phyloP scores from a whole-genome alignment of 2,113 vertebrate genomes.

The Hemiscyllium ocellatum region DNA sequence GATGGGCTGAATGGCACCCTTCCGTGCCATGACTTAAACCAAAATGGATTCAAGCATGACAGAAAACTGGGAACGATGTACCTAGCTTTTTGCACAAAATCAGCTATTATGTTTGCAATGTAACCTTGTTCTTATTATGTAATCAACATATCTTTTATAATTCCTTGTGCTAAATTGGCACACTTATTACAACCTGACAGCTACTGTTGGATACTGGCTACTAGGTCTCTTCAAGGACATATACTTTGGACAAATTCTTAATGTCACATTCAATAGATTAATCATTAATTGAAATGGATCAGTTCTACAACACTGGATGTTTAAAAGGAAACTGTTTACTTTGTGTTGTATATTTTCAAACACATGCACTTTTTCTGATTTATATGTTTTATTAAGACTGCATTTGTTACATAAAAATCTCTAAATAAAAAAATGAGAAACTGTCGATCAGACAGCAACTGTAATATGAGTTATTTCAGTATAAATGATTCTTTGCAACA shows the following conservation, averaged over 20 bases:
- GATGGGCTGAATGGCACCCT: background rate
- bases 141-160: background rate
- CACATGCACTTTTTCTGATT: constrained; percentile 71
- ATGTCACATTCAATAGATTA: constrained; percentile 8
- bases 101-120: constrained; percentile 12
- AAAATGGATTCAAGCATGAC: background rate
- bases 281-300: background rate
- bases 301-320: constrained; percentile 28
- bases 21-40: background rate
- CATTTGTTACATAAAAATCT: constrained; percentile 67
- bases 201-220: background rate
- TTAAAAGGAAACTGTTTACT: constrained; percentile 33
- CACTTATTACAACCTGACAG: background rate
- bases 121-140: constrained; percentile 5
- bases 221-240: background rate
- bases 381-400: constrained; percentile 66
- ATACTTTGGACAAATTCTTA: constrained; percentile 7
- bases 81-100: constrained; percentile 21
- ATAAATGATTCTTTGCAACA: constrained; percentile 68
- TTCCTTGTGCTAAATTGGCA: constrained; percentile 27
- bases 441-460: constrained; percentile 69
- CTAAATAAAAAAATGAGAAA: constrained; percentile 60
- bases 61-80: background rate
- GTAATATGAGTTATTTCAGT: constrained; percentile 75
- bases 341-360: constrained; percentile 39